phyloP scores from a whole-genome alignment of 2,113 vertebrate genomes.

The Ginglymostoma cirratum region DNA sequence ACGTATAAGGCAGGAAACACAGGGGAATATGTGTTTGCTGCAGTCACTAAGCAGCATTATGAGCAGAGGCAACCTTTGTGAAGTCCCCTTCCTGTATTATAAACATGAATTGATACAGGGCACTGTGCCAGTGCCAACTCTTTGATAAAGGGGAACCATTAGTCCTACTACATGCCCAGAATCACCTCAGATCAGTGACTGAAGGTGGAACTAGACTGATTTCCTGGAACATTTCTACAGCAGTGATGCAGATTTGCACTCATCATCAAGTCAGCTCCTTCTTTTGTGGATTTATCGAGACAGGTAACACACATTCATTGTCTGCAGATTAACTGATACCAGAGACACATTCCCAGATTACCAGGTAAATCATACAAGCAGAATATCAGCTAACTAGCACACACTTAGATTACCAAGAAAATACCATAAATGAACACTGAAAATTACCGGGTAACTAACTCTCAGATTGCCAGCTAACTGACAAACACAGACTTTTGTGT shows the following conservation, averaged over 20 bases:
- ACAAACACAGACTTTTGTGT: not conserved
- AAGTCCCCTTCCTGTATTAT: not conserved
- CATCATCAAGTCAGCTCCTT: not conserved
- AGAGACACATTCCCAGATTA: not conserved
- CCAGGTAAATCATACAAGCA: not conserved
- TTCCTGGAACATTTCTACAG: not conserved
- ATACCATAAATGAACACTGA: not conserved
- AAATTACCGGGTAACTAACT: not conserved
- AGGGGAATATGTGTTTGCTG: not conserved
- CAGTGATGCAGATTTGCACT: not conserved
- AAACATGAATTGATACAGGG: not conserved
- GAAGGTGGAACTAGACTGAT: not conserved
- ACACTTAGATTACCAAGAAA: not conserved
- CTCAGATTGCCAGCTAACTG: not conserved
- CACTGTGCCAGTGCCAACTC: not conserved
- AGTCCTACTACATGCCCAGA: not conserved
- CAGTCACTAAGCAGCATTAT: not conserved
- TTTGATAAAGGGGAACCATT: not conserved
- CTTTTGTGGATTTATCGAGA: not conserved
- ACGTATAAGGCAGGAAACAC: too few species aligned
- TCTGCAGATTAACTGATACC: not conserved
- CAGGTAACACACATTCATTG: not conserved
- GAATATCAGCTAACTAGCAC: not conserved
- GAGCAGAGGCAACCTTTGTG: not conserved
- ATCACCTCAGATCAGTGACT: not conserved